Evolutionary conservation across 2,797 vertebrate species (phyloP).

Genomic region (Enteromius viviparus): DNA sequence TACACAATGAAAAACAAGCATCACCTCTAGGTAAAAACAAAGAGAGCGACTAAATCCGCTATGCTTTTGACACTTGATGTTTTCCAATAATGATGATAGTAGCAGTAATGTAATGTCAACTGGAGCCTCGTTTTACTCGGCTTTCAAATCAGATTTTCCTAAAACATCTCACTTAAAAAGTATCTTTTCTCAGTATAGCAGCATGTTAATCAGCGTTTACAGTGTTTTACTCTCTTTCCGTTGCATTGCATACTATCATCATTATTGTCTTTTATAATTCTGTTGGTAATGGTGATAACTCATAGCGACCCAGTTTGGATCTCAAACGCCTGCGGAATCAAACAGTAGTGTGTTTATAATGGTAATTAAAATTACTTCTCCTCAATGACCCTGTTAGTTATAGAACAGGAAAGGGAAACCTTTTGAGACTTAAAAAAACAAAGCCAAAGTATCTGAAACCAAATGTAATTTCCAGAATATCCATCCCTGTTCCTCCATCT

Average conservation of each 20-base stretch:
- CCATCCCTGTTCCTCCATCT: constrained; percentile 38
- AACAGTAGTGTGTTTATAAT: constrained; percentile 53
- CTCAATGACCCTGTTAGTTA: constrained; percentile 71
- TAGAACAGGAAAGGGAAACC: constrained; percentile 63
- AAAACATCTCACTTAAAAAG: constrained; percentile 23
- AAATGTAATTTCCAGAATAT: constrained; percentile 61
- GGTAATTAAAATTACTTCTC: constrained; percentile 57
- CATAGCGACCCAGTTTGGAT: constrained; percentile 29
- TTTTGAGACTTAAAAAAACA: constrained; percentile 63
- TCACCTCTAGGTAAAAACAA: constrained; percentile 74
- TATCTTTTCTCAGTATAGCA: constrained; percentile 54
- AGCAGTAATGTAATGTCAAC: constrained; percentile 55
- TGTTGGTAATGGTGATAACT: constrained; percentile 30
- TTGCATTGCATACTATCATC: constrained; percentile 69
- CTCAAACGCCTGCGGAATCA: constrained; percentile 23
- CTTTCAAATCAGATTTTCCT: constrained; percentile 53
- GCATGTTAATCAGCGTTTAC: constrained; percentile 56
- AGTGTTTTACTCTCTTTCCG: constrained; percentile 63
- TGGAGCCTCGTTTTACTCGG: constrained; percentile 45
- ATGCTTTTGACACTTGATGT: constrained; percentile 67
- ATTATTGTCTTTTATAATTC: constrained; percentile 61
- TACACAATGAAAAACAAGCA: constrained; percentile 70
- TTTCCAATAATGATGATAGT: constrained; percentile 57
- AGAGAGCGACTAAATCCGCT: constrained; percentile 47
- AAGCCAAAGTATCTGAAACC: constrained; percentile 72